Conservation (phyloP, 2,113 vertebrate genomes). For the Gila orcuttii region DNA sequence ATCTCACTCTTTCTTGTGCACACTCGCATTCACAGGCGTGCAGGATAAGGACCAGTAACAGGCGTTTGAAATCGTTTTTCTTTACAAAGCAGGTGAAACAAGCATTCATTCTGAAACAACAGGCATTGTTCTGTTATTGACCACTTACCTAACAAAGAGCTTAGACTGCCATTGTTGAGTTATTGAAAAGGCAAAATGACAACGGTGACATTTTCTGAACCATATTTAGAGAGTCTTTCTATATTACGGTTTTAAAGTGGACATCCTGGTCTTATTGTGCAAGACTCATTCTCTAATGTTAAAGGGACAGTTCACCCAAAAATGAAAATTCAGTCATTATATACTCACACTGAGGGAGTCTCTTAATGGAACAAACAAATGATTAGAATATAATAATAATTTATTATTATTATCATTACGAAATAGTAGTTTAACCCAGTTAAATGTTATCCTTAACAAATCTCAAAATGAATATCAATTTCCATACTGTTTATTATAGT, state of each 20-base stretch:
- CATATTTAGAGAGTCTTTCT: background rate
- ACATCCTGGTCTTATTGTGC: background rate
- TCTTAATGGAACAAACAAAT: no score
- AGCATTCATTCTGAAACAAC: constrained; percentile 12
- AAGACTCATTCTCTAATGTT: background rate
- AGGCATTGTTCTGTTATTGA: constrained; percentile 29
- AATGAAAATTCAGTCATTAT: background rate
- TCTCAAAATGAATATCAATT: background rate
- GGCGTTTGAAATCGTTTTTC: constrained; percentile 29
- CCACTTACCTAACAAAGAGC: background rate
- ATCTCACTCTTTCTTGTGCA: background rate
- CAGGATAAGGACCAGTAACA: constrained; percentile 23
- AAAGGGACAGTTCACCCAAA: background rate
- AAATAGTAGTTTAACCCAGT: background rate
- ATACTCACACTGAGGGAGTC: no score
- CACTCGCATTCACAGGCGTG: background rate
- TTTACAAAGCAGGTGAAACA: constrained; percentile 18
- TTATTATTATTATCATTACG: no score
- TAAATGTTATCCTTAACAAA: background rate
- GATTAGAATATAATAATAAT: no score
- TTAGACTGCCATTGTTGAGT: background rate
- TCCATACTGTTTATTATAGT: background rate
- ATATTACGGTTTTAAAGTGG: background rate
- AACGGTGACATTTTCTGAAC: constrained; percentile 3
- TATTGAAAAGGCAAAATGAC: constrained; percentile 9